Conservation (phyloP, 2,113 vertebrate species). For the Prochilodus magdalenae region DNA sequence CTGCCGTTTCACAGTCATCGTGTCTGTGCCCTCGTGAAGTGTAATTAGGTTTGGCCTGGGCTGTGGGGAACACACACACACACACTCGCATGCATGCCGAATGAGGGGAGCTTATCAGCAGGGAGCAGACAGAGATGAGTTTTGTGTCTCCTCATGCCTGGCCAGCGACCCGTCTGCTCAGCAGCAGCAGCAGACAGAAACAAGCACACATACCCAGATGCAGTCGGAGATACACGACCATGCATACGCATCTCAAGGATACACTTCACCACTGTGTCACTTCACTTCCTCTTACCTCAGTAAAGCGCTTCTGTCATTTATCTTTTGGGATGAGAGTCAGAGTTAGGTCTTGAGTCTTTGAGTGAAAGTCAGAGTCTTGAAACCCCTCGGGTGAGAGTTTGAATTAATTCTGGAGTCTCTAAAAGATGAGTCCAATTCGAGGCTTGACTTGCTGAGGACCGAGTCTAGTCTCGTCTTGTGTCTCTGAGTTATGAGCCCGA, state of each 20-base stretch:
- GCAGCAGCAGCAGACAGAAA: neutral
- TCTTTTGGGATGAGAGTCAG: neutral
- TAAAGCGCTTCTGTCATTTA: neutral
- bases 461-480: no score
- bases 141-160: neutral
- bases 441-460: no score
- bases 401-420: no score
- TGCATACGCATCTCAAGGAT: neutral
- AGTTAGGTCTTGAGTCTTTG: no score
- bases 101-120: conserved; percentile 1
- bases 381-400: no score
- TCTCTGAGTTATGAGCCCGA: no score
- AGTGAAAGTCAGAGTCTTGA: no score
- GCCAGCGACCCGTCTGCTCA: neutral
- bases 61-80: neutral
- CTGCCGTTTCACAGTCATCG: neutral
- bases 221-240: no score
- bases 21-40: neutral
- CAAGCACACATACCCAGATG: neutral
- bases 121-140: neutral
- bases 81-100: neutral
- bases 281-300: neutral
- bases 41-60: conserved; percentile 7
- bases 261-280: neutral
- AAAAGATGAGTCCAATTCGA: no score